Evolutionary conservation across 2,113 vertebrate genomes (phyloP), one percentile per base, ranked within the genome.

Genomic region (Ursus arctos): DNA sequence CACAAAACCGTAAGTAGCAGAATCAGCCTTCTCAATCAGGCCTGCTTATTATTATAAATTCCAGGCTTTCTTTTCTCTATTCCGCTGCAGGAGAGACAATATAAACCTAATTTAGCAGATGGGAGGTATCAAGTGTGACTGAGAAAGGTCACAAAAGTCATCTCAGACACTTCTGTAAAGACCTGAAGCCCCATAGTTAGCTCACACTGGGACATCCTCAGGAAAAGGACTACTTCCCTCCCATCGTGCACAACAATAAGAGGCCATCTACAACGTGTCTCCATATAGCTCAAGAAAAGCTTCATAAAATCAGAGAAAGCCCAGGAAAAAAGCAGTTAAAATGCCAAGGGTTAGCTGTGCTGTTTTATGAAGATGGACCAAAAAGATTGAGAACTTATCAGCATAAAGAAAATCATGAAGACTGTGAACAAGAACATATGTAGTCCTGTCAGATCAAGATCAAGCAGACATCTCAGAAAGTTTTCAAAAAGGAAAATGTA

Each of bases 251-350:
- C 1, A 88, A 49, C 2, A 76, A 63, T 65, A 55, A 82, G 49
- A 95, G 31, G 14, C 40, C 19, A 69, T 74, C 18, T 47, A 90
- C 1, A 51, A 26, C 72, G 67, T 43, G 74, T 77, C 49, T 49
- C 2, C 14, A 26, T 74, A 24, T n/a, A 22, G 18, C 2, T 96
- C 28, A 84, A 92, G 33, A 53, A 88, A 71, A 82, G 57, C 11
- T 67, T 90, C 24, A 22, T 59, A 91, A 74, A 92, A 67, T 86
- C 55, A 85, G 33, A 86, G 43, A 63, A 81, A 51, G 9, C 59
- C 11, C 36, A 86, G 6, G 7, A 57, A 94, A 95, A 86, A 97
- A 21, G 11, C 71, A 88, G 71, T 55, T 96, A 91, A 85, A 92
- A 89, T 89, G 40, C 18, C 33, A 86, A 47, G 0, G 10, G 6